These are phyloP conservation scores for Cariama cristata DNA, from an alignment of 2,113 vertebrate genomes.

Conservation along the genomic window DNA sequence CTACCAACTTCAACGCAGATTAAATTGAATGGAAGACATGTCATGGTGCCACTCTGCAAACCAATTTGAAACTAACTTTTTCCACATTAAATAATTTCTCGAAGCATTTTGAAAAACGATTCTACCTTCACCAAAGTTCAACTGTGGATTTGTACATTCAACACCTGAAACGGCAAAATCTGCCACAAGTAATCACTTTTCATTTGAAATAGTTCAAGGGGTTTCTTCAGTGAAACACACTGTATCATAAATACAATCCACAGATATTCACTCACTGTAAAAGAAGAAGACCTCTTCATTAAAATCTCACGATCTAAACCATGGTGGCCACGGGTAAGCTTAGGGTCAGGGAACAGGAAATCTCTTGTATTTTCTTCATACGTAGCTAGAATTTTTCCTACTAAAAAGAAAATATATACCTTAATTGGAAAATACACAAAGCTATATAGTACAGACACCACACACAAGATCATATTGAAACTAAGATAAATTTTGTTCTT, in stretches of 20 bases:
- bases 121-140: slow-evolving; percentile 18
- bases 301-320: slow-evolving; percentile 85
- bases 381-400: slow-evolving; percentile 85
- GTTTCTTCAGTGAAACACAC: slow-evolving; percentile 13
- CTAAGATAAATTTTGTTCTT: background rate
- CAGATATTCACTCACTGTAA: slow-evolving; percentile 81
- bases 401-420: slow-evolving; percentile 75
- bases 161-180: slow-evolving; percentile 32
- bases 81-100: background rate
- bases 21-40: background rate
- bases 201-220: slow-evolving; percentile 39
- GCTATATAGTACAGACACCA: background rate
- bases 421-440: slow-evolving; percentile 62
- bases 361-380: slow-evolving; percentile 88
- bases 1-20: background rate
- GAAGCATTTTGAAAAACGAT: background rate
- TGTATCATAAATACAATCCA: slow-evolving; percentile 31
- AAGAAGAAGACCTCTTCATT: slow-evolving; percentile 86
- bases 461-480: background rate
- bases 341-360: slow-evolving; percentile 90
- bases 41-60: background rate
- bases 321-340: slow-evolving; percentile 73
- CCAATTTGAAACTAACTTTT: slow-evolving; percentile 19
- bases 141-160: slow-evolving; percentile 8
- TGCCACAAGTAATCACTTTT: slow-evolving; percentile 36